Conservation (phyloP, 2,888 invertebrate species). For the Conus canariensis region DNA sequence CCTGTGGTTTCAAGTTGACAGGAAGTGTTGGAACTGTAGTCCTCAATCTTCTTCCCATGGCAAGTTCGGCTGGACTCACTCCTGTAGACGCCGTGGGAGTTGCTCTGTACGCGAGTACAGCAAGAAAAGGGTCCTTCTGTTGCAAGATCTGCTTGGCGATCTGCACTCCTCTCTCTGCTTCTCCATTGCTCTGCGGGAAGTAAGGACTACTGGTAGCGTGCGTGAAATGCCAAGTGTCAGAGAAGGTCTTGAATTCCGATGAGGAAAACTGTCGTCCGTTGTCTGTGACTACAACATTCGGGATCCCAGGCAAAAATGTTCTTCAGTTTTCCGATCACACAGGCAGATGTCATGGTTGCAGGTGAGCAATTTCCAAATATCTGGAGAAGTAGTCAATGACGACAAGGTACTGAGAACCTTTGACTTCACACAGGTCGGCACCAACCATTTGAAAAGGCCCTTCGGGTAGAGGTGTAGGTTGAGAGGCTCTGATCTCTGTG, state of each 20-base stretch:
- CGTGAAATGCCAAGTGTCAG: not conserved
- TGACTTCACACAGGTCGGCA: not conserved
- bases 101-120: constrained; percentile 15
- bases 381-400: constrained; percentile 38
- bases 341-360: not conserved
- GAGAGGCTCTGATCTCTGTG: constrained; percentile 16
- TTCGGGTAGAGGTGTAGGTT: constrained; percentile 7
- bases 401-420: not conserved
- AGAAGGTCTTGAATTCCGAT: constrained; percentile 27
- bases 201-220: constrained; percentile 26
- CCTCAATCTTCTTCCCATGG: not conserved
- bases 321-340: not conserved
- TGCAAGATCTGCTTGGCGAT: not conserved
- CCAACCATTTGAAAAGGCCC: constrained; percentile 14
- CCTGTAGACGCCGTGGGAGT: constrained; percentile 1
- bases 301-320: constrained; percentile 32
- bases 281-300: not conserved
- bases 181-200: not conserved
- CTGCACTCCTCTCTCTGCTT: constrained; percentile 31
- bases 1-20: not conserved
- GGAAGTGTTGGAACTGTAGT: too few relatives aligned
- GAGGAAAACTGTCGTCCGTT: not conserved
- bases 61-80: constrained; percentile 22
- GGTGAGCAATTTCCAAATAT: constrained; percentile 10
- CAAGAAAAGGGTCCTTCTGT: not conserved